A percentile compares a stretch with the other conserved stretches of the same genome.
phyloP scores from a whole-genome alignment of 2,113 vertebrate species.

The Calypte anna region DNA sequence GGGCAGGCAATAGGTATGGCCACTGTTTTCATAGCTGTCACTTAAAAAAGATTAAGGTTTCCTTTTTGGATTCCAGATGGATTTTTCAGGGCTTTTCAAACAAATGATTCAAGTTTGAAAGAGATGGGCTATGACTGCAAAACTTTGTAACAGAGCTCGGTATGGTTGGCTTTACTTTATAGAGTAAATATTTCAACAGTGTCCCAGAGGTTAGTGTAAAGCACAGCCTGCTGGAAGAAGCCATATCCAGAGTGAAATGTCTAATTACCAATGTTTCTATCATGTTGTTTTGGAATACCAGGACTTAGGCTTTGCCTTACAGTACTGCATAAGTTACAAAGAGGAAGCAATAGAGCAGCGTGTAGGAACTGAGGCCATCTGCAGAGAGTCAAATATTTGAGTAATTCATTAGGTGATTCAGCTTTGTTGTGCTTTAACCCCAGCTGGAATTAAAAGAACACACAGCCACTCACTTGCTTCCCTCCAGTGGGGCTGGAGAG shows the following conservation, averaged over 20 bases:
- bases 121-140: background rate
- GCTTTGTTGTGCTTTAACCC: background rate
- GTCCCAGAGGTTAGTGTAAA: rapidly evolving
- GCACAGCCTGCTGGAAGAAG: background rate
- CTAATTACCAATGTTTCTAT: background rate
- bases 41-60: background rate
- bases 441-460: too few species aligned
- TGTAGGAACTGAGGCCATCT: background rate
- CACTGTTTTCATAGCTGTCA: background rate
- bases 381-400: slow-evolving; percentile 12
- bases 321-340: background rate
- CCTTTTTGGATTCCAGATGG: background rate
- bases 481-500: too few species aligned
- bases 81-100: background rate
- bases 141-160: background rate
- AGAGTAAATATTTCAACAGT: background rate
- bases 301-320: background rate
- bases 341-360: background rate
- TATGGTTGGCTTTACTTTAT: background rate
- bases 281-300: background rate
- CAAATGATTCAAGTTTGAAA: too few species aligned
- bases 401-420: slow-evolving; percentile 45
- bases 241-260: background rate
- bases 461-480: too few species aligned
- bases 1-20: background rate